These are phyloP conservation scores for Capreolus pygargus DNA, from an alignment of 2,113 vertebrate species.

Conservation along the genomic window DNA sequence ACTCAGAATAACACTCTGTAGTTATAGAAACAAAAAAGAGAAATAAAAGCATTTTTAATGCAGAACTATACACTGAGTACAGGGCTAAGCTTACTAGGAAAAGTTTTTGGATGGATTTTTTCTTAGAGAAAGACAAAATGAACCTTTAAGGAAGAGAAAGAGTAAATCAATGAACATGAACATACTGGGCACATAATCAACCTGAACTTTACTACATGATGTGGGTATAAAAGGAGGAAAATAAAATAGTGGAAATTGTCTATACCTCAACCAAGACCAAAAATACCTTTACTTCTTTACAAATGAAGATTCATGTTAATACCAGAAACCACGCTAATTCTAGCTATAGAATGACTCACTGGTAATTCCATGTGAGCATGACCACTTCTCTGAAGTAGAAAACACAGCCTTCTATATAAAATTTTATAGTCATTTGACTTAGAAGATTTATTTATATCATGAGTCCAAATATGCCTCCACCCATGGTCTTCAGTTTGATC, in stretches of 20 bases:
- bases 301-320: not conserved
- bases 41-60: not conserved
- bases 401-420: not conserved
- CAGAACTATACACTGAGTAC: not conserved
- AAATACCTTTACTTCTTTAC: not conserved
- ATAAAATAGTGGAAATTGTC: not conserved
- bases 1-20: not conserved
- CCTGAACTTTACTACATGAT: not conserved
- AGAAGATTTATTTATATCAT: not conserved
- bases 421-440: not conserved
- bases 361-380: not conserved
- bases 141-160: not conserved
- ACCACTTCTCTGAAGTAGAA: not conserved
- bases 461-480: not conserved
- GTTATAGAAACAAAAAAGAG: not conserved
- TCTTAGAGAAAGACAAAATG: constrained; percentile 15
- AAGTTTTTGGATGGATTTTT: not conserved
- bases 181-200: not conserved
- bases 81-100: not conserved
- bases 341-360: not conserved
- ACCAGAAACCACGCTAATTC: not conserved
- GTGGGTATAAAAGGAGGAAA: not conserved
- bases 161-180: not conserved
- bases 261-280: not conserved
- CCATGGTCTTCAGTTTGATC: not conserved